Percentiles rank a stretch among this genome's conserved stretches.
Evolutionary conservation across 2,797 vertebrate genomes (phyloP).

Genomic region (Nyctalus aviator): DNA sequence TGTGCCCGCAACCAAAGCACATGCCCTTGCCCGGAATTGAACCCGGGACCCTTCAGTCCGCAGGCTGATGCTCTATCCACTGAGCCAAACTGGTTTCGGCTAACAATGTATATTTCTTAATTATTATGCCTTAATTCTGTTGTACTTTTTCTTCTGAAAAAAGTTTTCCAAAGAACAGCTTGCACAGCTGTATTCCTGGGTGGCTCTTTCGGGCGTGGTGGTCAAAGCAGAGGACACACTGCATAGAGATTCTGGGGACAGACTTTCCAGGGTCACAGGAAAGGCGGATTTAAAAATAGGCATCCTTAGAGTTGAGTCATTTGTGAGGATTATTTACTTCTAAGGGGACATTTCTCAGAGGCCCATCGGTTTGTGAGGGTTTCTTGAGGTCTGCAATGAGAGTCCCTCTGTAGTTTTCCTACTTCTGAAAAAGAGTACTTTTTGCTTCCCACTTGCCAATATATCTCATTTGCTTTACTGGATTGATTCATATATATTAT

Average conservation of each 20-base stretch:
- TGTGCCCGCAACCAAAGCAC: too few relatives aligned
- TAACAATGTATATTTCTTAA: background rate
- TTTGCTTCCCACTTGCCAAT: background rate
- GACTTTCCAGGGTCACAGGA: background rate
- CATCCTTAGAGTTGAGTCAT: background rate
- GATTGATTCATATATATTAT: background rate
- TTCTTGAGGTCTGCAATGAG: background rate
- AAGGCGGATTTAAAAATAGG: conserved; percentile 13
- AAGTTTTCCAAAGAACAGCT: background rate
- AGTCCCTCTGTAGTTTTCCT: background rate
- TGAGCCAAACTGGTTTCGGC: too few relatives aligned
- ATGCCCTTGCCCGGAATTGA: too few relatives aligned
- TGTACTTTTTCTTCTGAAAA: conserved; percentile 42
- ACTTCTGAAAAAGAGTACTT: background rate
- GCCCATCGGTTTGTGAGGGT: background rate
- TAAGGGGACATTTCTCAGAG: background rate
- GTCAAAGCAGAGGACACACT: background rate
- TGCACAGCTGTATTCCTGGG: background rate
- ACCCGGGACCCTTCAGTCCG: too few relatives aligned
- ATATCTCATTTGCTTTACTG: conserved; percentile 16
- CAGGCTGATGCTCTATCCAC: too few relatives aligned
- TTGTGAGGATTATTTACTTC: background rate
- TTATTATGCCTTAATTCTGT: conserved; percentile 34
- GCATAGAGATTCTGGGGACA: background rate
- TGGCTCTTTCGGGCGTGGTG: background rate